Conservation (phyloP, 53 echinoderm and acorn worm genomes). For the Holothuria scabra region DNA sequence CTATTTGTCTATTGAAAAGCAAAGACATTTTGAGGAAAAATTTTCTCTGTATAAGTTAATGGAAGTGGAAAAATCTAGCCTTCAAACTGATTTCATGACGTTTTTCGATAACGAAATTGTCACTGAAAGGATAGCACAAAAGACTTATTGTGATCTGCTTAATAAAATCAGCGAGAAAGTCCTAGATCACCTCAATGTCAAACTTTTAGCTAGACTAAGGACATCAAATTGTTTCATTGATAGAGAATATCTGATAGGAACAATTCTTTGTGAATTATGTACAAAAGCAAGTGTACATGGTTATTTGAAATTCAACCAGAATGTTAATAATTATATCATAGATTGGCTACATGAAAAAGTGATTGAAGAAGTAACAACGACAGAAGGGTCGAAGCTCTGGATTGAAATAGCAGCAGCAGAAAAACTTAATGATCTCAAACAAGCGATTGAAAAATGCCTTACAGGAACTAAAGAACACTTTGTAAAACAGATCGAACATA, state of each 20-base stretch:
- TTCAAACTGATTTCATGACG: neutral
- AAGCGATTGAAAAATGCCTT: too few species aligned
- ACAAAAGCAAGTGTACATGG: neutral
- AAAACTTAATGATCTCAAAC: too few species aligned
- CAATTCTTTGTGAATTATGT: neutral
- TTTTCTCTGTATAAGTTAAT: neutral
- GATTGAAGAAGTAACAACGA: too few species aligned
- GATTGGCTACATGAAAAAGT: neutral
- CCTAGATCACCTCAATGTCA: neutral
- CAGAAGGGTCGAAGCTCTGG: too few species aligned
- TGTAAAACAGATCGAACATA: too few species aligned
- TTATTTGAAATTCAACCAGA: neutral
- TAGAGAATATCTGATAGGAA: neutral
- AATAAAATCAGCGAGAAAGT: too few species aligned
- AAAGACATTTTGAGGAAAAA: neutral
- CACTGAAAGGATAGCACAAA: neutral
- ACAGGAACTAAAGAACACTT: too few species aligned
- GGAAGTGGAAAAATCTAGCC: neutral
- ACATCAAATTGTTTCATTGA: neutral
- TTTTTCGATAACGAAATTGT: neutral
- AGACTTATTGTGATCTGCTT: too few species aligned
- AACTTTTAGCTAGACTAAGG: neutral
- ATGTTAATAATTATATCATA: neutral
- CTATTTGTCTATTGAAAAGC: neutral
- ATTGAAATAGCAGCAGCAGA: too few species aligned